Conservation (phyloP, 2,888 invertebrate species). For the Latheticus oryzae region DNA sequence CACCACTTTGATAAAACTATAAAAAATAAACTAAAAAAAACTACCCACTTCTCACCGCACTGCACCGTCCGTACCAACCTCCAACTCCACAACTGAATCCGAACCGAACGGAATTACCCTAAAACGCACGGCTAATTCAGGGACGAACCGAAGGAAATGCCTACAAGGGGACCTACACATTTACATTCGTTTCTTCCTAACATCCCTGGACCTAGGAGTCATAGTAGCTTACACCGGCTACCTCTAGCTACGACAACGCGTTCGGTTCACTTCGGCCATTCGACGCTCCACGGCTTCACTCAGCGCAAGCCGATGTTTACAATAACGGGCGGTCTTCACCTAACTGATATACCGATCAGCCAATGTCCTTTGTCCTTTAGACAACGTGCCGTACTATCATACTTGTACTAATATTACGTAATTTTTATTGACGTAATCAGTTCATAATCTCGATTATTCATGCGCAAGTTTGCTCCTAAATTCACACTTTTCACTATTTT, state of each 20-base stretch:
- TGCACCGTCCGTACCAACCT: constrained; percentile 60
- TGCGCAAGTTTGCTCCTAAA: too few relatives aligned
- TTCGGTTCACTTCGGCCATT: constrained; percentile 35
- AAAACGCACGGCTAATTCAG: constrained; percentile 55
- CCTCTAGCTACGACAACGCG: constrained; percentile 26
- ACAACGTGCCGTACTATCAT: too few relatives aligned
- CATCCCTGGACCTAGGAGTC: constrained; percentile 39
- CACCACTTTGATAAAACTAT: constrained; percentile 52
- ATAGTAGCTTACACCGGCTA: constrained; percentile 34
- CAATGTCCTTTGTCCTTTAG: constrained; percentile 60
- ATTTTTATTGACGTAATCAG: constrained; percentile 45
- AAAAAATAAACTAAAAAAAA: constrained; percentile 63
- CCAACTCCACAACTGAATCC: constrained; percentile 55
- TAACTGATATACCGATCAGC: constrained; percentile 61
- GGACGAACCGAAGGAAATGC: constrained; percentile 58
- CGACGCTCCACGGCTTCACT: too few relatives aligned
- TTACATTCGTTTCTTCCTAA: constrained; percentile 33
- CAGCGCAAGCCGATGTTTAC: constrained; percentile 67
- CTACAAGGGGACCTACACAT: constrained; percentile 46
- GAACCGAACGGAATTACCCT: constrained; percentile 64
- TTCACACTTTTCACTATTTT: too few relatives aligned
- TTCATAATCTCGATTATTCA: too few relatives aligned
- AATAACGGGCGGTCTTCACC: constrained; percentile 65
- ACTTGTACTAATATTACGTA: constrained; percentile 63
- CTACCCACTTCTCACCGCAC: constrained; percentile 56